phyloP scores from a whole-genome alignment of 2,888 invertebrate species.

The Orchesella flavescens region DNA sequence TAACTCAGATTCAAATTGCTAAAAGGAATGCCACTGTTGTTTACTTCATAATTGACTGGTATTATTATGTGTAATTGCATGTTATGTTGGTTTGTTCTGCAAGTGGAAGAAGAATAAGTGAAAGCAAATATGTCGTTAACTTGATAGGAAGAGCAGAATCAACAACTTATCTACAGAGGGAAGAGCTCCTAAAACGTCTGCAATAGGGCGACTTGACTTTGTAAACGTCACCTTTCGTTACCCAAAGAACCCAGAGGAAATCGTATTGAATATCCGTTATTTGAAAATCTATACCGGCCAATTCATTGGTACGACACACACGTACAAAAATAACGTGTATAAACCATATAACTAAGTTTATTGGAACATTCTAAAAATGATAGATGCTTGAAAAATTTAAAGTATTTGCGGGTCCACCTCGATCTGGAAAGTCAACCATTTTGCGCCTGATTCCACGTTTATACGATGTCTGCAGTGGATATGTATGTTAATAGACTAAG shows the following conservation, averaged over 20 bases:
- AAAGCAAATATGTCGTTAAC: neutral
- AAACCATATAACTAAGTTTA: no score
- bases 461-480: constrained; percentile 56
- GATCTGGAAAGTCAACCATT: constrained; percentile 61
- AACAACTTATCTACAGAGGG: constrained; percentile 59
- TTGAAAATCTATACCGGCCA: constrained; percentile 65
- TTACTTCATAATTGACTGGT: constrained; percentile 66
- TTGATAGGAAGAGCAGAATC: constrained; percentile 59
- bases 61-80: no score
- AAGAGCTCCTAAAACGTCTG: constrained; percentile 33
- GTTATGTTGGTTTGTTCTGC: neutral
- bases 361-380: no score
- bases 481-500: no score
- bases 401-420: constrained; percentile 47
- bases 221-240: constrained; percentile 59
- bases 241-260: constrained; percentile 43
- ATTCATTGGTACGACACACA: constrained; percentile 30
- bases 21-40: constrained; percentile 44
- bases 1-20: constrained; percentile 3
- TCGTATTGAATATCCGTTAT: constrained; percentile 31
- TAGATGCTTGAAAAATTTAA: neutral
- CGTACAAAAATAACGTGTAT: neutral
- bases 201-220: constrained; percentile 64
- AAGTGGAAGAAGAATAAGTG: neutral
- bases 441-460: constrained; percentile 58